Evolutionary conservation across 53 echinoderm and acorn worm genomes (phyloP).

Genomic region (Hippasteria phrygiana): DNA sequence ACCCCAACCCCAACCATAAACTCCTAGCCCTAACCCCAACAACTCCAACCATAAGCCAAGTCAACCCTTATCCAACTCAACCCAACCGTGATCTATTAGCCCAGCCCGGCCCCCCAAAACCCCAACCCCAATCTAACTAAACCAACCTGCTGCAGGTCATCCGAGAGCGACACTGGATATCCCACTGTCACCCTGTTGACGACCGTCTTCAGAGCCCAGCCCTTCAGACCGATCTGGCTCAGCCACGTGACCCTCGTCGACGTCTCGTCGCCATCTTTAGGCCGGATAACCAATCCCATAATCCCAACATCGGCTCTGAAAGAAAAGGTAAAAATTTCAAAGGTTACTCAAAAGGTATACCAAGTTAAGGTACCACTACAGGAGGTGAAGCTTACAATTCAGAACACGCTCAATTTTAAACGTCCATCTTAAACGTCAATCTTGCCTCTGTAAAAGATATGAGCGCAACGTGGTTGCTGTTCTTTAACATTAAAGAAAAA

Average conservation of each 20-base stretch:
- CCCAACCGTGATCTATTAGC: neutral
- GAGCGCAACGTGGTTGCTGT: too few species aligned
- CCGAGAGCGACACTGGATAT: conserved; percentile 85
- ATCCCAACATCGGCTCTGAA: conserved; percentile 86
- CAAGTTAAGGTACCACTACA: neutral
- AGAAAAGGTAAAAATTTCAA: neutral
- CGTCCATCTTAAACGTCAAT: too few species aligned
- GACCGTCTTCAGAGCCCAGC: conserved; percentile 94
- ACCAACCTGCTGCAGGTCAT: conserved; percentile 90
- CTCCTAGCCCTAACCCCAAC: too few species aligned
- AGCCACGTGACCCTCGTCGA: conserved; percentile 88
- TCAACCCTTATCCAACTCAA: too few species aligned
- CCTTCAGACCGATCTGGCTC: conserved; percentile 91
- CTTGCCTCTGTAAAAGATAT: too few species aligned
- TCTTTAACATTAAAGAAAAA: too few species aligned
- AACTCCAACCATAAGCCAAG: too few species aligned
- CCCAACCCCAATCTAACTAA: neutral
- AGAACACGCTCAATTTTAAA: neutral
- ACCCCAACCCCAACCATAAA: too few species aligned
- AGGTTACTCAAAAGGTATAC: neutral
- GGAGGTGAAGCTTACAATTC: too few species aligned
- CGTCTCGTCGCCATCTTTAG: conserved; percentile 91
- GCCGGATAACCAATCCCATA: conserved; percentile 90
- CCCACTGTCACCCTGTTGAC: conserved; percentile 91
- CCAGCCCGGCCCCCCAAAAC: too few species aligned